phyloP scores from a whole-genome alignment of 2,888 invertebrate genomes.

The Coremacera marginata region DNA sequence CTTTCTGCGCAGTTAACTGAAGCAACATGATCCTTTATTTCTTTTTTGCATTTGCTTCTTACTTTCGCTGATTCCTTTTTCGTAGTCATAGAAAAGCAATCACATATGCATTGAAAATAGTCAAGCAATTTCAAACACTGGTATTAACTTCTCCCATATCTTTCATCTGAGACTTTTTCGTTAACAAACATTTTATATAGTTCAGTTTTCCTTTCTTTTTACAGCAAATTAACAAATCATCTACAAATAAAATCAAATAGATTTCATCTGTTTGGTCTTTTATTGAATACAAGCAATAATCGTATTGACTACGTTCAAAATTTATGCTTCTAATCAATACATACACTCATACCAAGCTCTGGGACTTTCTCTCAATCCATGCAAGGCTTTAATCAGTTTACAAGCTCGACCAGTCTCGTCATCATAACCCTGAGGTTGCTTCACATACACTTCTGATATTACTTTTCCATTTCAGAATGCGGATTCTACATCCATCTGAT shows the following conservation, averaged over 20 bases:
- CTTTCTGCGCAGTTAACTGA: too few species aligned
- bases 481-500: slow-evolving; percentile 47
- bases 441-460: slow-evolving; percentile 48
- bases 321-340: neutral
- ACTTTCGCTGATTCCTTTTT: too few species aligned
- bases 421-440: slow-evolving; percentile 56
- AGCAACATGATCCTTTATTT: too few species aligned
- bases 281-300: slow-evolving; percentile 26
- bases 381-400: slow-evolving; percentile 52
- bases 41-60: too few species aligned
- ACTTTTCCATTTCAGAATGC: slow-evolving; percentile 51
- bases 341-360: slow-evolving; percentile 3
- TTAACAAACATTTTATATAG: slow-evolving; percentile 14
- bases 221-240: slow-evolving; percentile 36
- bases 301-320: slow-evolving; percentile 9
- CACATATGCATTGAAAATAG: too few species aligned
- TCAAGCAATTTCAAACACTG: too few species aligned
- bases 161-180: slow-evolving; percentile 50
- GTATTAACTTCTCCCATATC: slow-evolving; percentile 56
- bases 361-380: slow-evolving; percentile 45
- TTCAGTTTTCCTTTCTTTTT: slow-evolving; percentile 24
- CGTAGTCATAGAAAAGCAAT: too few species aligned
- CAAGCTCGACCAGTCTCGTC: slow-evolving; percentile 52
- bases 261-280: neutral
- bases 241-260: slow-evolving; percentile 29